phyloP scores from a whole-genome alignment of 35 echinoderm and acorn worm genomes.

The Acanthaster planci region DNA sequence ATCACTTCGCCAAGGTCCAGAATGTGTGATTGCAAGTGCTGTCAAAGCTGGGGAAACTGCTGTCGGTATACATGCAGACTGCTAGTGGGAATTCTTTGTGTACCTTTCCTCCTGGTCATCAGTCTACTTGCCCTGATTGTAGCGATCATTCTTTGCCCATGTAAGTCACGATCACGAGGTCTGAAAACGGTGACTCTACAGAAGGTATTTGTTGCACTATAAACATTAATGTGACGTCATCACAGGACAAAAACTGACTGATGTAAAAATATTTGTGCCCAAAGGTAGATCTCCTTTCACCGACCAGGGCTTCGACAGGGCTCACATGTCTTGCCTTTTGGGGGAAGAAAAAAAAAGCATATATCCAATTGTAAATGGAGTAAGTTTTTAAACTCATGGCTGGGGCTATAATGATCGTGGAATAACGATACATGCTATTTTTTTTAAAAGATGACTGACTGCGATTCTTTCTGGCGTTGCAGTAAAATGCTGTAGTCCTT shows the following conservation, averaged over 20 bases:
- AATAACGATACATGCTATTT: too few relatives aligned
- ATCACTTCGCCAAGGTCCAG: background rate
- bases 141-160: constrained; percentile 4
- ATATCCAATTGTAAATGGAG: too few relatives aligned
- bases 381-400: too few relatives aligned
- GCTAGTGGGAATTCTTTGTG: background rate
- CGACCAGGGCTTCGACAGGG: background rate
- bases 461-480: background rate
- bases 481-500: constrained; percentile 2
- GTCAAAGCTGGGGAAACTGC: background rate
- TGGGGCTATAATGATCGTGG: too few relatives aligned
- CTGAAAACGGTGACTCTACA: background rate
- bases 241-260: background rate
- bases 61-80: constrained; percentile 22
- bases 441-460: too few relatives aligned
- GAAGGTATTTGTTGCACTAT: background rate
- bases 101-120: constrained; percentile 10
- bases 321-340: background rate
- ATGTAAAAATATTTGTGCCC: background rate
- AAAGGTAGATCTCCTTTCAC: background rate
- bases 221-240: background rate
- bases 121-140: background rate
- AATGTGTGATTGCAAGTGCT: constrained; percentile 16
- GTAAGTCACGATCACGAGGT: background rate
- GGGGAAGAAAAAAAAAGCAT: too few relatives aligned